Base-by-base conservation (phyloP, 2,888 invertebrate genomes). In the Drosophila mercatorum region DNA sequence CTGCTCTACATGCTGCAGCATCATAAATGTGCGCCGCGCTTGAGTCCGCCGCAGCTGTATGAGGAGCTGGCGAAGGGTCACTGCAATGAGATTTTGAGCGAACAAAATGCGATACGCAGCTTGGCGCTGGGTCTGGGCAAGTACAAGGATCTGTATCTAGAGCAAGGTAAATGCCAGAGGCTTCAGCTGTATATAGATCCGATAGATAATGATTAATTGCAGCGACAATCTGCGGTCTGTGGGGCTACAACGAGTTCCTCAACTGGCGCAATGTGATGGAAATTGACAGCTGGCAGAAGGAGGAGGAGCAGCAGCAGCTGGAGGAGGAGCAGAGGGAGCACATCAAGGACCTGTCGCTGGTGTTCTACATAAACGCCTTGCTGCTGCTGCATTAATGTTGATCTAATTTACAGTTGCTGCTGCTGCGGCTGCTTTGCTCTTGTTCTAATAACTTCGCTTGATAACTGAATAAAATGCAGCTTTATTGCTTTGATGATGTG, bases 131-230 rank as follows among this genome's bases (percentile, higher is more conserved):
- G 86, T 34, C 74, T 90, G 68, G 90, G 91, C n/a, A 71, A 79
- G 61, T 91, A 91, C 69, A 82, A 81, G 47, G 92, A 92, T 78
- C 88, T 92, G 40, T 92, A 90, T 80, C 78, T 92, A 67, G 92
- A 92, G 67, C 92, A 92, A 78, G 89, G 92, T 92, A 64, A 55
- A 26, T 38, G 52, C 17, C 31, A n/a, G 2, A 52, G 51, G 51
- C 47, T 10, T 8, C 34, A 36, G 34, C 6, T 36, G 12, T 5
- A 17, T 31, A 11, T 22, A 28, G 14, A 55, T 40, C 34, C 17
- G n/a, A 17, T 17, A 26, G 12, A 34, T 34, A 55, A 68, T 36
- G 47, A 49, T 49, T 14, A 55, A 68, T 40, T 58, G 26, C 77
- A 91, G 91, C 81, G 55, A 83, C 89, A 55, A 79, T 91, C 59